These are phyloP conservation scores for Podarcis lilfordi DNA, from an alignment of 2,797 vertebrate species.

Conservation along the genomic window DNA sequence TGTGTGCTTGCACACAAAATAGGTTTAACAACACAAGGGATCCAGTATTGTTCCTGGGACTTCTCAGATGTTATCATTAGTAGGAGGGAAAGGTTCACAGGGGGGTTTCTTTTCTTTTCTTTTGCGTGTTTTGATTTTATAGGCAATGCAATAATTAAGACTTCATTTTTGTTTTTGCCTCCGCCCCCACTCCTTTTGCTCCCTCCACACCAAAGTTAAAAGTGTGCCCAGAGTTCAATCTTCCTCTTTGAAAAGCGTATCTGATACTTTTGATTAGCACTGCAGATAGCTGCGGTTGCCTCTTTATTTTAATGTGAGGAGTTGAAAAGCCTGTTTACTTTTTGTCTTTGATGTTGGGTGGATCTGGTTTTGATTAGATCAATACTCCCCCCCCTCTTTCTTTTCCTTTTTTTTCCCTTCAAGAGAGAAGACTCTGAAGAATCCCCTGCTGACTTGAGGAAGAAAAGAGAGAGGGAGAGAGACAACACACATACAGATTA, in stretches of 20 bases:
- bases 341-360: slow-evolving; percentile 91
- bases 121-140: slow-evolving; percentile 8
- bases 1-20: slow-evolving; percentile 48
- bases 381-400: slow-evolving; percentile 85
- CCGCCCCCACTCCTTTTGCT: background rate
- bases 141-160: slow-evolving; percentile 27
- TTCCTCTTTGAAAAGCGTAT: slow-evolving; percentile 70
- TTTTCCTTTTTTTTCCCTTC: slow-evolving; percentile 68
- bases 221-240: slow-evolving; percentile 70
- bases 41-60: slow-evolving; percentile 38
- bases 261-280: slow-evolving; percentile 74
- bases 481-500: slow-evolving; percentile 71
- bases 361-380: slow-evolving; percentile 96
- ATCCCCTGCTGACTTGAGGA: slow-evolving; percentile 91
- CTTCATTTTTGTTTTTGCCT: slow-evolving; percentile 35
- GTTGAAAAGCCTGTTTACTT: slow-evolving; percentile 89
- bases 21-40: slow-evolving; percentile 58
- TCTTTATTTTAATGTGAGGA: slow-evolving; percentile 72
- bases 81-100: background rate
- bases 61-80: slow-evolving; percentile 25
- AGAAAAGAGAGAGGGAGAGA: slow-evolving; percentile 81
- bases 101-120: background rate
- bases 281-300: slow-evolving; percentile 73
- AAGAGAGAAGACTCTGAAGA: slow-evolving; percentile 88
- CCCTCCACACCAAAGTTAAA: slow-evolving; percentile 37